These are phyloP conservation scores for Phoxinus dragarum DNA, from an alignment of 2,797 vertebrate species.

Conservation along the genomic window DNA sequence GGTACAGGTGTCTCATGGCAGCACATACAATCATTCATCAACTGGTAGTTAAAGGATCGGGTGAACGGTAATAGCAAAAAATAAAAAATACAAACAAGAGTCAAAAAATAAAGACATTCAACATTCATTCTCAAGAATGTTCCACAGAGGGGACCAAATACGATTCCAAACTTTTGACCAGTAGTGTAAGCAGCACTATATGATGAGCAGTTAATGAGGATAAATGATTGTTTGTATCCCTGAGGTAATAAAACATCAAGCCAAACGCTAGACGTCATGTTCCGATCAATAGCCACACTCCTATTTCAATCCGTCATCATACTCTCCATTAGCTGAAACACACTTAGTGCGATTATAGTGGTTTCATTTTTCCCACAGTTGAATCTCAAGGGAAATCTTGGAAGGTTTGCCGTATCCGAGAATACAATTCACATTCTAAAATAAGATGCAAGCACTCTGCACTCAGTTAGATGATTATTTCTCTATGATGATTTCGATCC, in stretches of 20 bases:
- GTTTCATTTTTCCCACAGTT: slow-evolving; percentile 16
- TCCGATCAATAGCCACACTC: slow-evolving; percentile 24
- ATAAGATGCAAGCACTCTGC: not conserved
- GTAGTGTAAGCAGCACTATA: not conserved
- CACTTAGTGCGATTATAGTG: not conserved
- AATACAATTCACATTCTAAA: not conserved
- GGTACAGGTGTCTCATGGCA: too few relatives aligned
- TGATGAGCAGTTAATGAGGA: not conserved
- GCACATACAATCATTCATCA: too few relatives aligned
- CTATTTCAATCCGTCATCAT: slow-evolving; percentile 35
- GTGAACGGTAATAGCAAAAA: too few relatives aligned
- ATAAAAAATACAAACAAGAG: too few relatives aligned
- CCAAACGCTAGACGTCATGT: slow-evolving; percentile 11
- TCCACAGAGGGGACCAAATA: too few relatives aligned
- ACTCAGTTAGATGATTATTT: not conserved
- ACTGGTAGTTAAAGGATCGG: too few relatives aligned
- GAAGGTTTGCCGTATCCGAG: not conserved
- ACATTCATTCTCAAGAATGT: too few relatives aligned
- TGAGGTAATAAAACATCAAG: slow-evolving; percentile 15
- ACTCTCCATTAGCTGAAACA: slow-evolving; percentile 40
- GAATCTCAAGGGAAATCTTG: not conserved
- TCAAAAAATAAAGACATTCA: too few relatives aligned
- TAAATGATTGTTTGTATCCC: not conserved
- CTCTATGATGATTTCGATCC: not conserved
- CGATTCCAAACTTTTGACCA: not conserved